phyloP scores from a whole-genome alignment of 2,797 vertebrate genomes.

The Myotis planiceps region DNA sequence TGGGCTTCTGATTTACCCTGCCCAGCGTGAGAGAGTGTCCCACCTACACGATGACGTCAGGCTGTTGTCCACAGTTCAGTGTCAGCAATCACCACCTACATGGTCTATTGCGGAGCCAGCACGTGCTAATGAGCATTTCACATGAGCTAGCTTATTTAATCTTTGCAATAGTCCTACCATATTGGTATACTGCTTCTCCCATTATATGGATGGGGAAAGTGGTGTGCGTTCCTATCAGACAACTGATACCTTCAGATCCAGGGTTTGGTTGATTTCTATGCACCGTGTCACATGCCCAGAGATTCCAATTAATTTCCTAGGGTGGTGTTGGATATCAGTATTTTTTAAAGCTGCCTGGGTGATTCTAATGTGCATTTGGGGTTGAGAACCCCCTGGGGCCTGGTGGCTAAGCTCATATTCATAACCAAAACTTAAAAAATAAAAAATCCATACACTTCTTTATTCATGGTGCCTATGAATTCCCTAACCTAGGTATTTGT shows the following conservation, averaged over 20 bases:
- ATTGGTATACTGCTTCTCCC: background rate
- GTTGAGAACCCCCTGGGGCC: background rate
- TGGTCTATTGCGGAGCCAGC: background rate
- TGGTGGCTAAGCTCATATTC: background rate
- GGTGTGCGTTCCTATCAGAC: background rate
- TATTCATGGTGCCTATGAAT: background rate
- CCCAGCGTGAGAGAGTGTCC: background rate
- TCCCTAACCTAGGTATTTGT: slow-evolving; percentile 11
- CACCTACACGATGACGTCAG: too few relatives aligned
- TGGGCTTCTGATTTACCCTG: background rate
- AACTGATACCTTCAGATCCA: background rate
- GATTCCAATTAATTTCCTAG: background rate
- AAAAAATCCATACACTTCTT: background rate
- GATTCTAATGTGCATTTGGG: background rate
- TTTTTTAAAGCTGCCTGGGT: background rate
- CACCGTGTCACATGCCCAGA: background rate
- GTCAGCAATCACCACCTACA: accelerated
- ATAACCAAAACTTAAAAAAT: background rate
- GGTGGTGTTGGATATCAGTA: background rate
- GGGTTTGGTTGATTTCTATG: background rate
- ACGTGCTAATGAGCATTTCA: background rate
- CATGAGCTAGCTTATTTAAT: background rate
- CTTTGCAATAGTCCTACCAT: background rate
- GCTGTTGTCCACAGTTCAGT: too few relatives aligned
- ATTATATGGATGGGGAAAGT: background rate